Conservation (phyloP, 2,797 vertebrate species). For the Ptychobarbus kaznakovi region DNA sequence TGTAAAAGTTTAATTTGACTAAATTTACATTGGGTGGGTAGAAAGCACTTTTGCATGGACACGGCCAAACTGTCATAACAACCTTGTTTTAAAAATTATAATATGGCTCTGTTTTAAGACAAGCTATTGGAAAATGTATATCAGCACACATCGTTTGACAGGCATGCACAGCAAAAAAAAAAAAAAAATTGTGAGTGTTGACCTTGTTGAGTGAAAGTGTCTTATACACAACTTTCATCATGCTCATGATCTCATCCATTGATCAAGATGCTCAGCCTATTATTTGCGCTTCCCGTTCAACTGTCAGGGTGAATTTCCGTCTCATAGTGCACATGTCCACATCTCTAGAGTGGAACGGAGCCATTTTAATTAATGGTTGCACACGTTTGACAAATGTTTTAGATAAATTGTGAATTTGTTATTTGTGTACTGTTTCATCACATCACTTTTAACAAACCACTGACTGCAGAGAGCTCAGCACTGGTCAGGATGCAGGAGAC, state of each 20-base stretch:
- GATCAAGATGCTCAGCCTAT: constrained; percentile 43
- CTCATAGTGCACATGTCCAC: constrained; percentile 43
- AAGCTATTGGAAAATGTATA: not conserved
- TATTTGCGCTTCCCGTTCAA: constrained; percentile 38
- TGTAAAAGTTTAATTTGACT: not conserved
- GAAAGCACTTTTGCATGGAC: not conserved
- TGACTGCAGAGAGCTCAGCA: constrained; percentile 27
- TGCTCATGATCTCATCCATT: not conserved
- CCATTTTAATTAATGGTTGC: constrained; percentile 67
- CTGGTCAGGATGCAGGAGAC: constrained; percentile 67
- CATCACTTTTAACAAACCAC: constrained; percentile 44
- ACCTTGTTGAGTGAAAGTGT: not conserved
- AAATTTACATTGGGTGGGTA: not conserved
- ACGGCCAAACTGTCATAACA: not conserved
- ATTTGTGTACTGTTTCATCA: constrained; percentile 59
- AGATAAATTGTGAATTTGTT: constrained; percentile 50
- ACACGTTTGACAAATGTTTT: constrained; percentile 61
- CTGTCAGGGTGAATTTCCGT: constrained; percentile 40
- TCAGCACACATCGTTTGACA: not conserved
- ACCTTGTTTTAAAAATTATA: not conserved
- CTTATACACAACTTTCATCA: constrained; percentile 30
- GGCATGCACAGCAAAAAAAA: not conserved
- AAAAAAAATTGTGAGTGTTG: not conserved
- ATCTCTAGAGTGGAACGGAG: constrained; percentile 49
- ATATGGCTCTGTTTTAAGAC: not conserved